Percentiles rank a stretch among this genome's conserved stretches.
Evolutionary conservation across 1,140 invertebrate species (phyloP).

Genomic region (Vollenhovia emeryi): DNA sequence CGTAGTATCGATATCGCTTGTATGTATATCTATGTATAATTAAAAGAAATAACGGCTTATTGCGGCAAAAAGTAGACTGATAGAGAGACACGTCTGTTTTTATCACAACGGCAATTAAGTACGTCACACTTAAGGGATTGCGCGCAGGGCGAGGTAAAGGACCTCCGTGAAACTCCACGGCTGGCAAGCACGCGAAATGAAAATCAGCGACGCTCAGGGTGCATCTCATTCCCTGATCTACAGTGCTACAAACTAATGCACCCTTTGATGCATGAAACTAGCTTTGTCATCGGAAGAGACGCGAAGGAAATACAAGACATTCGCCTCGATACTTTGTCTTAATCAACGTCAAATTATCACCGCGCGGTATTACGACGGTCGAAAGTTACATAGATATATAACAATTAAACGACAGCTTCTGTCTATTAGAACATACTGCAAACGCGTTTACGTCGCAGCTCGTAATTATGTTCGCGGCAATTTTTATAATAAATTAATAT

Average conservation of each 20-base stretch:
- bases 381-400: conserved; percentile 47
- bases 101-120: conserved; percentile 60
- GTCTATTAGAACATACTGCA: neutral
- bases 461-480: neutral
- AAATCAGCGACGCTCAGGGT: conserved; percentile 69
- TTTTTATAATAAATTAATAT: neutral
- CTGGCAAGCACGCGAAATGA: conserved; percentile 73
- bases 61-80: neutral
- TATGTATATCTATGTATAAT: neutral
- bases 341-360: conserved; percentile 53
- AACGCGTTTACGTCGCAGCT: neutral
- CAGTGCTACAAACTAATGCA: conserved; percentile 55
- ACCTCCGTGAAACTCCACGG: conserved; percentile 51
- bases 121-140: conserved; percentile 62
- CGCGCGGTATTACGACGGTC: neutral
- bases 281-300: conserved; percentile 55
- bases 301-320: conserved; percentile 48
- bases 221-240: conserved; percentile 73
- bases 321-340: conserved; percentile 56
- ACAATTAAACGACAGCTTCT: conserved; percentile 37
- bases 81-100: conserved; percentile 15
- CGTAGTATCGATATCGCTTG: neutral
- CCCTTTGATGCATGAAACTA: conserved; percentile 61
- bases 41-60: conserved; percentile 6
- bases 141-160: conserved; percentile 49